Conservation (phyloP, 2,888 invertebrate species). For the Elysia crispata region DNA sequence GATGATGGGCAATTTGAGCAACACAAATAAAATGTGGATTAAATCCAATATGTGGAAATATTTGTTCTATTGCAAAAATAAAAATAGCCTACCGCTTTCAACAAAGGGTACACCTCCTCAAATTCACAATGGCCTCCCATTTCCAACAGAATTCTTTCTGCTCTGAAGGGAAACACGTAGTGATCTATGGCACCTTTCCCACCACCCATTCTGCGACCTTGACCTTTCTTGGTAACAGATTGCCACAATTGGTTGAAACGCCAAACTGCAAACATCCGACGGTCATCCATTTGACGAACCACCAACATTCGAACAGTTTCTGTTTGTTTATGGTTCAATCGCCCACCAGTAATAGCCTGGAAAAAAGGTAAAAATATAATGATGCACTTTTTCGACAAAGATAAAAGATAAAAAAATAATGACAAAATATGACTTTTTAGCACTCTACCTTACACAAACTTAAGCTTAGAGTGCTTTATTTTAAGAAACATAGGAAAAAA, state of each 20-base stretch:
- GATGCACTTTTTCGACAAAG: neutral
- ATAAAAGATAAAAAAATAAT: neutral
- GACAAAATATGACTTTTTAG: too few relatives aligned
- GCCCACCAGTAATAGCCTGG: constrained; percentile 90
- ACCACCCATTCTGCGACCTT: constrained; percentile 95
- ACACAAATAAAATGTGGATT: too few relatives aligned
- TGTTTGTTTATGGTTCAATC: constrained; percentile 88
- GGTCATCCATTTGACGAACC: constrained; percentile 87
- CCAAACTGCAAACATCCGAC: constrained; percentile 95
- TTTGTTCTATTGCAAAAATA: too few relatives aligned
- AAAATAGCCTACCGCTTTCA: constrained; percentile 69
- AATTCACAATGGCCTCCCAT: constrained; percentile 93
- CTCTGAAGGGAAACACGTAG: constrained; percentile 94
- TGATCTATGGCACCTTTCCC: constrained; percentile 97
- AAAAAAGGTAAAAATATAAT: constrained; percentile 53
- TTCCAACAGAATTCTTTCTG: constrained; percentile 94
- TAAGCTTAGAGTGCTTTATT: too few relatives aligned
- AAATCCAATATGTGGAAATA: too few relatives aligned
- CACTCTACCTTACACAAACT: too few relatives aligned
- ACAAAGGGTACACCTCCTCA: constrained; percentile 77
- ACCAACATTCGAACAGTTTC: constrained; percentile 91
- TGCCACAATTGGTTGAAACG: constrained; percentile 97
- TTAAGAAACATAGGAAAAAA: too few relatives aligned
- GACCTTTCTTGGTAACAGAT: constrained; percentile 86
- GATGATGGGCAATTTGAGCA: too few relatives aligned